Percentiles rank a stretch among this genome's conserved stretches.
Evolutionary conservation across 2,888 invertebrate species (phyloP).

Genomic region (Margaritifera margaritifera): DNA sequence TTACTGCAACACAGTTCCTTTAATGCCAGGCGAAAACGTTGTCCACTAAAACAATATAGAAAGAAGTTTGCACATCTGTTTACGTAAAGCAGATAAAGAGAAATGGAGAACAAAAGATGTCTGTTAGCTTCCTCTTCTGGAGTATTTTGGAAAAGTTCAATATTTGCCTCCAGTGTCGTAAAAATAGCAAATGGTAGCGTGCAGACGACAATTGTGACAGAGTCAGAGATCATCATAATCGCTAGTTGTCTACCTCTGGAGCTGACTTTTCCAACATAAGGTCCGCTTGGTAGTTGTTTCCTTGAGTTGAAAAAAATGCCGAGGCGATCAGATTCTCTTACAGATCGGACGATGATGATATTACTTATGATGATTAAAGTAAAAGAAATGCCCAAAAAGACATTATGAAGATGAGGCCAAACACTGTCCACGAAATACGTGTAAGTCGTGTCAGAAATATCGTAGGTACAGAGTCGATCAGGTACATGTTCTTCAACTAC

Average conservation of each 20-base stretch:
- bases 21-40: constrained; percentile 48
- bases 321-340: constrained; percentile 33
- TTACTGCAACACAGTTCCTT: constrained; percentile 17
- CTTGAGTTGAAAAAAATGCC: constrained; percentile 10
- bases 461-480: constrained; percentile 48
- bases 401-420: constrained; percentile 52
- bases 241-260: constrained; percentile 48
- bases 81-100: constrained; percentile 56
- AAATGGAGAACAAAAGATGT: constrained; percentile 41
- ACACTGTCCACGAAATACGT: constrained; percentile 21
- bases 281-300: background rate
- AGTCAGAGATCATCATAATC: constrained; percentile 54
- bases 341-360: constrained; percentile 46
- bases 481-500: constrained; percentile 34
- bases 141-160: constrained; percentile 12
- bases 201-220: constrained; percentile 49
- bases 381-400: constrained; percentile 48
- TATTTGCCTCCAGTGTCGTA: constrained; percentile 28
- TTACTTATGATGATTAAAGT: constrained; percentile 48
- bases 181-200: constrained; percentile 53
- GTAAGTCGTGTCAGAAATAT: constrained; percentile 17
- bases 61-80: constrained; percentile 59
- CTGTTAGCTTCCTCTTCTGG: constrained; percentile 20
- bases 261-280: background rate
- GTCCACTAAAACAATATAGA: constrained; percentile 57